phyloP scores from a whole-genome alignment of 2,888 invertebrate genomes.

The Phania funesta region DNA sequence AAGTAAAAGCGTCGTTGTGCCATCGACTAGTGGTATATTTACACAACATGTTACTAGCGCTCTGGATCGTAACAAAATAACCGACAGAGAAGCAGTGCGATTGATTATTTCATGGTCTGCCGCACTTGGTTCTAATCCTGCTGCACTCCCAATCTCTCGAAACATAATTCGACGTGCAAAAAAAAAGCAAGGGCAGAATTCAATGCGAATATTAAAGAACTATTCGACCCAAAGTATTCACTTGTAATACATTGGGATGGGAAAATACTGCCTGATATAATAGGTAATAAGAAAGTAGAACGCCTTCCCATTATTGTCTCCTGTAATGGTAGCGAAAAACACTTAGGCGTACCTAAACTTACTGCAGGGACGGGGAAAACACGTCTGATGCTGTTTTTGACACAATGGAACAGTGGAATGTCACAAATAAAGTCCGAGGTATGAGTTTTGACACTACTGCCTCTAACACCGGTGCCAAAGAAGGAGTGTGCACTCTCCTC shows the following conservation, averaged over 20 bases:
- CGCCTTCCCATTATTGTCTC: neutral
- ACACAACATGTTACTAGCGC: no score
- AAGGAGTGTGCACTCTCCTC: neutral
- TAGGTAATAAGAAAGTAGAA: slow-evolving; percentile 8
- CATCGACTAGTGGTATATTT: no score
- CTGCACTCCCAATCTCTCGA: slow-evolving; percentile 36
- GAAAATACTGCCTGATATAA: slow-evolving; percentile 25
- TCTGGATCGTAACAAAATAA: no score
- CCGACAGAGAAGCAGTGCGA: slow-evolving; percentile 43
- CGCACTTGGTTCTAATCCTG: slow-evolving; percentile 11
- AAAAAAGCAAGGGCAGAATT: slow-evolving; percentile 10
- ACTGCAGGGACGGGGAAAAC: no score
- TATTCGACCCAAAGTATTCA: neutral
- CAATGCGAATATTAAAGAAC: no score
- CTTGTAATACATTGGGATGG: slow-evolving; percentile 12
- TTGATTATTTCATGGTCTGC: slow-evolving; percentile 35
- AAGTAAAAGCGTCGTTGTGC: slow-evolving; percentile 2
- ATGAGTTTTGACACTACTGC: no score
- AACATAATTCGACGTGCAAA: slow-evolving; percentile 25
- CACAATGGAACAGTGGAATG: no score
- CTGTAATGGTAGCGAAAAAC: neutral
- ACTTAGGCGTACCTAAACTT: no score
- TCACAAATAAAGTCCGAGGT: no score
- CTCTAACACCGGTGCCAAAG: no score
- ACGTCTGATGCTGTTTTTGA: no score